Percentiles rank a stretch among this genome's conserved stretches.
These are phyloP conservation scores for Apamea crenata DNA, from an alignment of 2,888 invertebrate genomes.

Conservation along the genomic window DNA sequence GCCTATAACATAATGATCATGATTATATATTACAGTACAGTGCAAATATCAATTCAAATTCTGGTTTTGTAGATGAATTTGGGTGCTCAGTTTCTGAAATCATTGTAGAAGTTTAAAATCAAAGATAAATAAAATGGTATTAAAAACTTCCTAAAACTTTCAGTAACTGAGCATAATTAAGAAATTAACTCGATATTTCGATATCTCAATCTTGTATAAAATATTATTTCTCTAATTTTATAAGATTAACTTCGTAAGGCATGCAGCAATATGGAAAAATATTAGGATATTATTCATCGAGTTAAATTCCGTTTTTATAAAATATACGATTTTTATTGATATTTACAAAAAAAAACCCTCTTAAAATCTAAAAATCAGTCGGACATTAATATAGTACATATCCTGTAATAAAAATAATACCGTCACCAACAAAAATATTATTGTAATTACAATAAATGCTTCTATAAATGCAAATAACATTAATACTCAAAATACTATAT, in stretches of 20 bases:
- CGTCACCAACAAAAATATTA: conserved; percentile 62
- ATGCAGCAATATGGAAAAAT: background rate
- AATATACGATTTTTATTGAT: conserved; percentile 78
- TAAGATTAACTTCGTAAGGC: background rate
- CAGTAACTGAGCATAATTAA: conserved; percentile 41
- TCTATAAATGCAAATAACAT: conserved; percentile 70
- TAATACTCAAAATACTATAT: conserved; percentile 2
- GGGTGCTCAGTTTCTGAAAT: conserved; percentile 42
- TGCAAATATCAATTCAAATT: conserved; percentile 71
- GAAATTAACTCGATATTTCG: conserved; percentile 50
- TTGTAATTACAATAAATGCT: conserved; percentile 68
- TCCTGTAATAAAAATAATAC: conserved; percentile 46
- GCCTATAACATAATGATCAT: conserved; percentile 82
- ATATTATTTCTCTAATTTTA: no score
- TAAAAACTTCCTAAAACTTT: background rate
- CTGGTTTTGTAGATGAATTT: background rate
- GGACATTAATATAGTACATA: conserved; percentile 49
- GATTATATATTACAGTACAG: conserved; percentile 57
- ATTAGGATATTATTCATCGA: conserved; percentile 14
- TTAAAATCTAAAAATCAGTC: conserved; percentile 55
- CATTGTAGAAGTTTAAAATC: background rate
- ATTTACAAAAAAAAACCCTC: conserved; percentile 78
- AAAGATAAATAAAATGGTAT: background rate
- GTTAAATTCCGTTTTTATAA: conserved; percentile 39
- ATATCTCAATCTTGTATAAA: no score